Percentiles rank a stretch among this genome's conserved stretches.
phyloP scores from a whole-genome alignment of 2,888 invertebrate genomes.

The Altica lythri region DNA sequence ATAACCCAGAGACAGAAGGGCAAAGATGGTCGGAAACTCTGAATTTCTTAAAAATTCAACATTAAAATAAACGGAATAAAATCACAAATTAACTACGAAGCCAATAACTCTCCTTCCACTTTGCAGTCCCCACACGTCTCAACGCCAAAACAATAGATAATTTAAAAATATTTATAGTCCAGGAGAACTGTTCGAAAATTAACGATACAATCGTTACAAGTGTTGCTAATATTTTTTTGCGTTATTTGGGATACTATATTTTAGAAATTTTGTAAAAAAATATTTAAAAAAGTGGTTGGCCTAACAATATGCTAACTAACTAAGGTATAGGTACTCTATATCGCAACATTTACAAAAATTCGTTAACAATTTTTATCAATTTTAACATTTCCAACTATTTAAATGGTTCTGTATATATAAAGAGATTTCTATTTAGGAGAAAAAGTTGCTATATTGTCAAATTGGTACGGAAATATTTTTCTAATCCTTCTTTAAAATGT shows the following conservation, averaged over 20 bases:
- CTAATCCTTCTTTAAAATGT: neutral
- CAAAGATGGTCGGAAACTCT: no score
- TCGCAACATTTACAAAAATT: slow-evolving; percentile 36
- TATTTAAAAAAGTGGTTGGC: slow-evolving; percentile 15
- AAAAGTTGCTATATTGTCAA: neutral
- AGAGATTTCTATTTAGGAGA: neutral
- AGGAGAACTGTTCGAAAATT: no score
- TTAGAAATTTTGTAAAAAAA: slow-evolving; percentile 5
- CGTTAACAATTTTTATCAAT: slow-evolving; percentile 28
- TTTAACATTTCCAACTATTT: slow-evolving; percentile 3
- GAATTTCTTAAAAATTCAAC: no score
- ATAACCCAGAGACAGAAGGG: no score
- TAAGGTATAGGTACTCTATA: slow-evolving; percentile 18
- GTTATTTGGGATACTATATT: no score
- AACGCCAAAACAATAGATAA: no score
- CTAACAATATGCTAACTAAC: slow-evolving; percentile 31
- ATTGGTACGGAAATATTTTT: neutral
- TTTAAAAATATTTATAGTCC: no score
- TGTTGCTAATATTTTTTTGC: neutral
- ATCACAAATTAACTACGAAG: no score
- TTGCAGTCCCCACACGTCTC: no score
- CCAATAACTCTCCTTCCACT: no score
- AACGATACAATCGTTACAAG: no score
- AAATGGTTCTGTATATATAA: neutral
- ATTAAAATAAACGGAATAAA: no score